Conservation (phyloP, 2,113 vertebrate genomes). For the Ranitomeya variabilis region DNA sequence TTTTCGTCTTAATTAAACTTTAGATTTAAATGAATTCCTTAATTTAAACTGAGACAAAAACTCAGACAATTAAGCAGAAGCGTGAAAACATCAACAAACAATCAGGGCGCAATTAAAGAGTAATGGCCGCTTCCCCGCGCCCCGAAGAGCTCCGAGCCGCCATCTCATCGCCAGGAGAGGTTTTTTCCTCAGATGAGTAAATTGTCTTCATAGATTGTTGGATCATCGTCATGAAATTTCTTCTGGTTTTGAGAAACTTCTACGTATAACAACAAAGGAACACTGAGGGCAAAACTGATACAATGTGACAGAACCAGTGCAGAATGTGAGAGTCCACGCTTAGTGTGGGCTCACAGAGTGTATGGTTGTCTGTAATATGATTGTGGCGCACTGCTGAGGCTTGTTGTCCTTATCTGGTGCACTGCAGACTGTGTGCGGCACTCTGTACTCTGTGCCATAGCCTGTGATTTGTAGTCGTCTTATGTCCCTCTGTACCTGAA, state of each 20-base stretch:
- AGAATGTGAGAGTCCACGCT: too few relatives aligned
- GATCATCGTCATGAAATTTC: slow-evolving; percentile 2
- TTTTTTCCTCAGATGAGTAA: slow-evolving; percentile 74
- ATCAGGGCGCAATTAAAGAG: slow-evolving; percentile 79
- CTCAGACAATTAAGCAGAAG: slow-evolving; percentile 71
- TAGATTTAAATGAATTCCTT: slow-evolving; percentile 53
- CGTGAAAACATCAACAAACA: slow-evolving; percentile 74
- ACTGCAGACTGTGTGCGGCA: too few relatives aligned
- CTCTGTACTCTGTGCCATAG: too few relatives aligned
- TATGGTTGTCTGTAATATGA: background rate
- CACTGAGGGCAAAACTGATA: background rate
- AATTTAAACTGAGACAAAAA: slow-evolving; percentile 70
- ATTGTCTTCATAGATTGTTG: slow-evolving; percentile 72
- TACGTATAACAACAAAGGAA: background rate
- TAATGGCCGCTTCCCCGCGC: slow-evolving; percentile 77
- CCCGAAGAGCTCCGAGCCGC: slow-evolving; percentile 73
- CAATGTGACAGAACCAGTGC: too few relatives aligned
- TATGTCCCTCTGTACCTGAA: too few relatives aligned
- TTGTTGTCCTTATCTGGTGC: background rate
- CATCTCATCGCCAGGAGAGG: slow-evolving; percentile 69
- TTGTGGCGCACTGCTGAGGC: background rate
- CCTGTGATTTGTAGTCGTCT: too few relatives aligned
- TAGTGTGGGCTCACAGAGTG: background rate
- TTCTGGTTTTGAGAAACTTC: background rate
- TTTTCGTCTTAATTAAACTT: slow-evolving; percentile 41